These are phyloP conservation scores for Phodopus roborovskii DNA, from an alignment of 2,113 vertebrate species.

Conservation along the genomic window DNA sequence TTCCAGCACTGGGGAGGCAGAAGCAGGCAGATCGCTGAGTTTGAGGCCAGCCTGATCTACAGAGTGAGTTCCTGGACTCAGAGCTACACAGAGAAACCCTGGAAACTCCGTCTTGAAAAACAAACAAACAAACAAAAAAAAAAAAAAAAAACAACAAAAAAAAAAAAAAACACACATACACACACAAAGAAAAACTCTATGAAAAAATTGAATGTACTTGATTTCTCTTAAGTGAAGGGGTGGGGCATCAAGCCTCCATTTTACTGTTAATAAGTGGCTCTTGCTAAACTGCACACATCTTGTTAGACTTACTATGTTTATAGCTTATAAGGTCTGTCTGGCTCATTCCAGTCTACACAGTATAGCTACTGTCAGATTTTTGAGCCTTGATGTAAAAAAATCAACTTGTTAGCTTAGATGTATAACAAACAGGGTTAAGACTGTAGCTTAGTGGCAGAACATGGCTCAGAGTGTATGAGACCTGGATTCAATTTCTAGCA, in stretches of 20 bases:
- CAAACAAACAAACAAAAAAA: too few species aligned
- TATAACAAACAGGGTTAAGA: not conserved
- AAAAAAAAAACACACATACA: not conserved
- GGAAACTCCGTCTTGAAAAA: too few species aligned
- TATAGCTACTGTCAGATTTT: not conserved
- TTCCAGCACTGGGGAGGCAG: not conserved
- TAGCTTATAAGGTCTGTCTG: not conserved
- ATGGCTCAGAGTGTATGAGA: not conserved
- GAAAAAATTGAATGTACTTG: not conserved
- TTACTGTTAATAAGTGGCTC: not conserved
- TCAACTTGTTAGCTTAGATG: not conserved
- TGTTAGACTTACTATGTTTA: not conserved
- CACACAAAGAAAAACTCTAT: not conserved
- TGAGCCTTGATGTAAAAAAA: conserved; percentile 3
- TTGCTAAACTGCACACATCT: not conserved
- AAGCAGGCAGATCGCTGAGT: not conserved
- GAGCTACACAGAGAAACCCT: not conserved
- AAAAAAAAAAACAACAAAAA: too few species aligned
- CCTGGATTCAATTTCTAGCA: too few species aligned
- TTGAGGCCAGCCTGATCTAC: not conserved
- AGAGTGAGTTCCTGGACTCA: not conserved
- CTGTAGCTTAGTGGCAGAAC: not conserved
- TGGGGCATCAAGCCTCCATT: not conserved
- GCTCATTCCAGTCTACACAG: not conserved
- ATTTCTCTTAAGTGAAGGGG: not conserved